These are phyloP conservation scores for Diplodus sargus DNA, from an alignment of 2,797 vertebrate genomes.

Conservation along the genomic window DNA sequence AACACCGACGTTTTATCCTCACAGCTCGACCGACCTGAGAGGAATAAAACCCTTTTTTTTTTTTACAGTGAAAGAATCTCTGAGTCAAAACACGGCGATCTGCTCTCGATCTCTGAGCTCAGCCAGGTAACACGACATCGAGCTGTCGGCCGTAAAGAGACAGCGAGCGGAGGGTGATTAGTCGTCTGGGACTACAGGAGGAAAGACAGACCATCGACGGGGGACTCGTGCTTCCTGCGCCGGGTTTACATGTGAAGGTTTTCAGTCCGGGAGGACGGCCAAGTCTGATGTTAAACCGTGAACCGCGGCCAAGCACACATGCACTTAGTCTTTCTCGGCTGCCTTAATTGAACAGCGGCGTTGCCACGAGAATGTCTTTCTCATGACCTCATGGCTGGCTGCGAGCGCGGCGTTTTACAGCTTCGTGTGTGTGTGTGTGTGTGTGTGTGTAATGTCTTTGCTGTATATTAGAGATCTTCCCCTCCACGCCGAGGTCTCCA, in stretches of 20 bases:
- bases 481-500: background rate
- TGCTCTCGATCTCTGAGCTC: constrained; percentile 27
- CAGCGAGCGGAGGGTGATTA: constrained; percentile 12
- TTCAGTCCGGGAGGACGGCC: constrained; percentile 39
- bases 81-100: constrained; percentile 38
- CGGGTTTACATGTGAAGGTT: constrained; percentile 43
- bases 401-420: constrained; percentile 37
- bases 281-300: constrained; percentile 38
- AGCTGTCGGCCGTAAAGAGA: constrained; percentile 20
- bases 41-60: no score
- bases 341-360: constrained; percentile 42
- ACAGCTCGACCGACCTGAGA: no score
- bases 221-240: constrained; percentile 12
- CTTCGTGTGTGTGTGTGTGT: constrained; percentile 21
- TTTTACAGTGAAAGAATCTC: background rate
- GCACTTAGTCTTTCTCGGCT: constrained; percentile 16
- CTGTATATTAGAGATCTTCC: constrained; percentile 5
- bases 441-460: constrained; percentile 28
- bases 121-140: constrained; percentile 19
- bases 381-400: constrained; percentile 63
- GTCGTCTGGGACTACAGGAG: constrained; percentile 19
- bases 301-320: constrained; percentile 35
- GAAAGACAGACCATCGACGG: constrained; percentile 1
- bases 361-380: constrained; percentile 64
- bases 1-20: no score